Percentiles rank a stretch among this genome's conserved stretches.
Evolutionary conservation across 1,140 invertebrate species (phyloP).

Genomic region (Frieseomelitta varia): DNA sequence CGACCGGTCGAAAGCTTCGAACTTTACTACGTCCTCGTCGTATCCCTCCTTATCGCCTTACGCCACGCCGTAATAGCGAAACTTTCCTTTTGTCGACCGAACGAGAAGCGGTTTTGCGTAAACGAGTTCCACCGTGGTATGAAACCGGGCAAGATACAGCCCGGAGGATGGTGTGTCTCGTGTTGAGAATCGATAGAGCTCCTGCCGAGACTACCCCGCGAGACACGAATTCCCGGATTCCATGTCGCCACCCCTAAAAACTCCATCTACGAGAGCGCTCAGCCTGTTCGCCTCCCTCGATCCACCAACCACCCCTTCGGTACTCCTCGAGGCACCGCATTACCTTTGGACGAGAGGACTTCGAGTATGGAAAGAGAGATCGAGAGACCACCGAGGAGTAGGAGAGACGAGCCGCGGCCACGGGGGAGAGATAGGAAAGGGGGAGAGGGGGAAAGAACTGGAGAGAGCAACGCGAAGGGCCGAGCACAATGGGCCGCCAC

Average conservation of each 20-base stretch:
- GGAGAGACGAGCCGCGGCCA: constrained; percentile 13
- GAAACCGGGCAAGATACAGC: constrained; percentile 54
- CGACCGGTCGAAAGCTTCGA: constrained; percentile 25
- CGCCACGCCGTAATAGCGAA: constrained; percentile 2
- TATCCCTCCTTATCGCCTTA: constrained; percentile 15
- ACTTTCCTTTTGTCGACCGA: constrained; percentile 21
- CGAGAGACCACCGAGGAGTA: constrained; percentile 54
- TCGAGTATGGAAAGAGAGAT: constrained; percentile 62
- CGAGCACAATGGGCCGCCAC: constrained; percentile 72
- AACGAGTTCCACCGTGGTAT: constrained; percentile 43
- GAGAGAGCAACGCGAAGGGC: constrained; percentile 57
- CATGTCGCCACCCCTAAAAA: constrained; percentile 70
- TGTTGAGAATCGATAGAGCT: constrained; percentile 72
- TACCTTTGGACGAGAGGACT: constrained; percentile 69
- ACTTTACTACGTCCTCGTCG: constrained; percentile 30
- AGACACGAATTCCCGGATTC: constrained; percentile 73
- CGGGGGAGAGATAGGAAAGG: constrained; percentile 28
- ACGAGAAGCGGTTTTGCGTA: constrained; percentile 37
- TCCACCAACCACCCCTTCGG: constrained; percentile 50
- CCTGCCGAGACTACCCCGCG: constrained; percentile 69
- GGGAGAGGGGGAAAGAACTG: constrained; percentile 50
- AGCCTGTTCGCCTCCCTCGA: constrained; percentile 37
- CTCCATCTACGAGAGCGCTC: constrained; percentile 60
- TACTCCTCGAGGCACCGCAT: constrained; percentile 64
- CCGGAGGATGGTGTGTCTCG: constrained; percentile 68